phyloP scores from a whole-genome alignment of 2,797 vertebrate genomes.

The Spinibarbus caldwelli region DNA sequence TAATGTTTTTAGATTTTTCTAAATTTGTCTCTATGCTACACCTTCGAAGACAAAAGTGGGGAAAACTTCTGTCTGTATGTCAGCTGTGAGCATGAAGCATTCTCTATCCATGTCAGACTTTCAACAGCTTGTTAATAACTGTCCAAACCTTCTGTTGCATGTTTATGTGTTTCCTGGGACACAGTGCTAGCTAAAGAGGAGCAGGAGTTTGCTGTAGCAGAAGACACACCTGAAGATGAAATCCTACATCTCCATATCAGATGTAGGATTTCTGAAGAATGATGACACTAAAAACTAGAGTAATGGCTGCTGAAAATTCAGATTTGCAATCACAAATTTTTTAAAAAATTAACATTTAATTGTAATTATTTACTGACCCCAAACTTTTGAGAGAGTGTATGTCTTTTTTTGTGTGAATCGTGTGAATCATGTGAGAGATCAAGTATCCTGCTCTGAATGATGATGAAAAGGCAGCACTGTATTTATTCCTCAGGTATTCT shows the following conservation, averaged over 20 bases:
- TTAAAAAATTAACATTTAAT: too few relatives aligned
- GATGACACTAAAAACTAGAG: not conserved
- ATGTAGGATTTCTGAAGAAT: not conserved
- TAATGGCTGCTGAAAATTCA: too few relatives aligned
- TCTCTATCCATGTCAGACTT: not conserved
- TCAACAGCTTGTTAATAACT: not conserved
- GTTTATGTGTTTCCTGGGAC: constrained; percentile 8
- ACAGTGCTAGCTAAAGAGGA: constrained; percentile 86
- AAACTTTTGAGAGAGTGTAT: not conserved
- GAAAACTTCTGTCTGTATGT: constrained; percentile 1
- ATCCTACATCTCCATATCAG: not conserved
- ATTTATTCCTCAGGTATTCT: too few relatives aligned
- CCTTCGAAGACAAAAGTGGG: not conserved
- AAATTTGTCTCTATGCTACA: not conserved
- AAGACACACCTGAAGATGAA: constrained; percentile 91
- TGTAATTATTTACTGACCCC: too few relatives aligned
- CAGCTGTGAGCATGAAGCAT: constrained; percentile 3
- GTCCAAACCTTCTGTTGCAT: constrained; percentile 41
- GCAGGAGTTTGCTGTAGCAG: constrained; percentile 79
- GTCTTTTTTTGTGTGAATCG: not conserved
- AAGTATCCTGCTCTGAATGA: not conserved
- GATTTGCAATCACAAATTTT: too few relatives aligned
- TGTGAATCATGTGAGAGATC: not conserved
- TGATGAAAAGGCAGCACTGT: not conserved
- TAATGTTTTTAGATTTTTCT: not conserved